phyloP scores from a whole-genome alignment of 2,797 vertebrate genomes.

The Sebastes aleutianus region DNA sequence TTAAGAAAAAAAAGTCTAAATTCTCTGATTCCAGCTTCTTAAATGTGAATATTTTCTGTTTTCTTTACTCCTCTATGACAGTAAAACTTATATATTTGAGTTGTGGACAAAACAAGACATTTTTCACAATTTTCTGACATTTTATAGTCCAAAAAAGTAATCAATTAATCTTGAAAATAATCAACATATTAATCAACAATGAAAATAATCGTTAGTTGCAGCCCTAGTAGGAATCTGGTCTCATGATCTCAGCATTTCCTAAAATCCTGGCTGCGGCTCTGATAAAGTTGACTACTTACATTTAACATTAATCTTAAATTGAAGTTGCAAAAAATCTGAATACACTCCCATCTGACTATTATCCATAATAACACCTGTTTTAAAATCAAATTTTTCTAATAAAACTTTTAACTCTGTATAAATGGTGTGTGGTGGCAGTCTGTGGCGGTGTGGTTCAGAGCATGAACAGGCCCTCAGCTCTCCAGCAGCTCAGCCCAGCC shows the following conservation, averaged over 20 bases:
- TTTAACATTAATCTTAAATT: not conserved
- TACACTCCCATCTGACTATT: conserved; percentile 1
- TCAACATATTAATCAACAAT: no score
- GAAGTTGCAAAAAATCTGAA: not conserved
- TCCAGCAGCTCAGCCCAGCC: conserved; percentile 68
- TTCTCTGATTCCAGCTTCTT: no score
- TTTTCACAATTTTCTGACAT: no score
- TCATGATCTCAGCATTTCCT: not conserved
- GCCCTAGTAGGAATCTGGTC: not conserved
- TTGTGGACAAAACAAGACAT: no score
- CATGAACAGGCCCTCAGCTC: conserved; percentile 67
- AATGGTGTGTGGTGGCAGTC: conserved; percentile 19
- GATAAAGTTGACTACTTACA: not conserved
- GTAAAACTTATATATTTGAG: no score
- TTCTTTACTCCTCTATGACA: no score
- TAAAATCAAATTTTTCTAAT: conserved; percentile 29
- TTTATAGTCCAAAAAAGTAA: no score
- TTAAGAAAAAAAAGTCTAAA: no score
- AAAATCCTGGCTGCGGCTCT: not conserved
- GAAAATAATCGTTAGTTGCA: no score
- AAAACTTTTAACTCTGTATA: conserved; percentile 38
- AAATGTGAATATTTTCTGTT: no score
- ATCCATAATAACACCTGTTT: conserved; percentile 39
- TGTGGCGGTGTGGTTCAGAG: conserved; percentile 55
- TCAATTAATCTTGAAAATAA: no score